Conservation (phyloP, 2,113 vertebrate species). For the Ellobius talpinus region DNA sequence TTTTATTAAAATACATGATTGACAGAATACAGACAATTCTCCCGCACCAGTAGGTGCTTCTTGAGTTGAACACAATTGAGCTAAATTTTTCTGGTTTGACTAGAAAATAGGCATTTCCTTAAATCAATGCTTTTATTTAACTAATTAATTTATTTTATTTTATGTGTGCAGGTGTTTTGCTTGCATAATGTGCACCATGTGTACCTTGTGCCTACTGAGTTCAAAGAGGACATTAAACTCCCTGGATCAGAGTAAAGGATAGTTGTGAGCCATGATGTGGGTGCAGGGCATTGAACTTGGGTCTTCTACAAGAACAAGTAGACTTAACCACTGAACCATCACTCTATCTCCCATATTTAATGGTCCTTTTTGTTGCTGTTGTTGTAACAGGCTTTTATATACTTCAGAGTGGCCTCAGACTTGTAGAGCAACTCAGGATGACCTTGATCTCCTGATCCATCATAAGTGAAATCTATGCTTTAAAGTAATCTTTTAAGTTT, state of each 20-base stretch:
- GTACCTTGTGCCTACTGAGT: not conserved
- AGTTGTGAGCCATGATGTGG: not conserved
- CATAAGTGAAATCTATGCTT: not conserved
- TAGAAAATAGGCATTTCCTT: not conserved
- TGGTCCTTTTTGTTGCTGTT: not conserved
- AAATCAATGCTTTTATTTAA: not conserved
- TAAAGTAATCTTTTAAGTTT: conserved; percentile 51
- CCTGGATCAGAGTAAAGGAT: not conserved
- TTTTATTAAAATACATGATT: too few species aligned
- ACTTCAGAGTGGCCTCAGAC: not conserved
- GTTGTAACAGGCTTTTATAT: not conserved
- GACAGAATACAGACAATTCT: too few species aligned
- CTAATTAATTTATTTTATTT: not conserved
- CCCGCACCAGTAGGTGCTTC: too few species aligned
- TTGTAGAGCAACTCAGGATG: not conserved
- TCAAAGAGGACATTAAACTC: not conserved
- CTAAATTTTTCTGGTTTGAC: not conserved
- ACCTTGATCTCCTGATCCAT: not conserved
- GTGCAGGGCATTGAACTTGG: not conserved
- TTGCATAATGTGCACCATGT: not conserved
- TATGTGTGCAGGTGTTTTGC: not conserved
- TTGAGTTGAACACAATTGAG: not conserved
- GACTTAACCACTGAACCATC: not conserved
- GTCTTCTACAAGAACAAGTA: not conserved
- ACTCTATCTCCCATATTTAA: not conserved